A percentile compares a stretch with the other conserved stretches of the same genome.
phyloP scores from a whole-genome alignment of 2,888 invertebrate genomes.

The Julus scanicus region DNA sequence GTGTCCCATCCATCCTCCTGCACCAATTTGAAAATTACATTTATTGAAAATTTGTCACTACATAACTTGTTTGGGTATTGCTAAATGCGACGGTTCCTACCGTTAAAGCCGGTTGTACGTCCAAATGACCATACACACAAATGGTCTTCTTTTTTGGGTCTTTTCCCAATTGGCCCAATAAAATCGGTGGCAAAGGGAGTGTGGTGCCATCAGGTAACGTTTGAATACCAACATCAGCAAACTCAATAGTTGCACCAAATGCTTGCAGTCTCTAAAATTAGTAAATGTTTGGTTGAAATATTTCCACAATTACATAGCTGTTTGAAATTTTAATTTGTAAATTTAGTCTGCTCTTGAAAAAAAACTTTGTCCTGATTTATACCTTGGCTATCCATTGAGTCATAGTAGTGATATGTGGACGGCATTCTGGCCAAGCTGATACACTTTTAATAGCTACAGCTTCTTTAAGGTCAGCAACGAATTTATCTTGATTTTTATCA shows the following conservation, averaged over 20 bases:
- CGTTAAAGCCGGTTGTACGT: constrained; percentile 94
- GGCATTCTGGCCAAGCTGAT: constrained; percentile 87
- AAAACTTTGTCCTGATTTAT: constrained; percentile 12
- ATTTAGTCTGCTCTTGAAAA: too few relatives aligned
- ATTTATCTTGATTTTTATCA: constrained; percentile 79
- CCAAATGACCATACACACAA: constrained; percentile 95
- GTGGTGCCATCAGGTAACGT: constrained; percentile 76
- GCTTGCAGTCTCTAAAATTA: constrained; percentile 69
- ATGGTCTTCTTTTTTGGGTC: constrained; percentile 91
- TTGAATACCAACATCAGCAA: constrained; percentile 78
- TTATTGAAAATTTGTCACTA: neutral
- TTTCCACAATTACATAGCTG: neutral
- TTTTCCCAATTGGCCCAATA: constrained; percentile 82
- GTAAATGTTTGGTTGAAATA: neutral
- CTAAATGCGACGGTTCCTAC: constrained; percentile 61
- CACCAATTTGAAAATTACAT: constrained; percentile 50
- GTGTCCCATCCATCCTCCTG: constrained; percentile 93
- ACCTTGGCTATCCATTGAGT: constrained; percentile 79
- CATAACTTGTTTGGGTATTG: neutral
- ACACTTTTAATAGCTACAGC: constrained; percentile 94
- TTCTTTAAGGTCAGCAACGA: constrained; percentile 81
- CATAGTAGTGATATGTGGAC: constrained; percentile 86
- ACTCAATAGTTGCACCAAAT: constrained; percentile 77
- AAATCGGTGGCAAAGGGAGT: constrained; percentile 85
- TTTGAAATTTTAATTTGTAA: neutral